phyloP scores from a whole-genome alignment of 2,797 vertebrate genomes.

The Brachyalestes nurse region DNA sequence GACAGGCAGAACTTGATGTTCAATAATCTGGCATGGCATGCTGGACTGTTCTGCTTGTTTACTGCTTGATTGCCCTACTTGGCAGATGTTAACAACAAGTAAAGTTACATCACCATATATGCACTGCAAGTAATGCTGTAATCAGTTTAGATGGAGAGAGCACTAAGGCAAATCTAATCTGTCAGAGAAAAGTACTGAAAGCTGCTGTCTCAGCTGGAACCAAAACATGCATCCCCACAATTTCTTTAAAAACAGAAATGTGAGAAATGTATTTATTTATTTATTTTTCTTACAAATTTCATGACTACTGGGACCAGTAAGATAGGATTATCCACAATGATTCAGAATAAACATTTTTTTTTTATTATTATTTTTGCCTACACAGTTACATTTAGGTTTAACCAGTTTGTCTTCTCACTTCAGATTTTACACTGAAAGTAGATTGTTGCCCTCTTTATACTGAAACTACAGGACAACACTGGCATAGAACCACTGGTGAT shows the following conservation, averaged over 20 bases:
- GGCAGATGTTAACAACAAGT: neutral
- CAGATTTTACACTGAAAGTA: neutral
- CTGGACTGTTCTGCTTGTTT: conserved; percentile 26
- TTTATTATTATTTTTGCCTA: too few species aligned
- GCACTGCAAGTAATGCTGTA: neutral
- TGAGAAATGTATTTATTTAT: too few species aligned
- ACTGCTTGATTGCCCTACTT: neutral
- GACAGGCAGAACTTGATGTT: neutral
- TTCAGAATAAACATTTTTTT: too few species aligned
- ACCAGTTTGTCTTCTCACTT: too few species aligned
- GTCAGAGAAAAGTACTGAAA: neutral
- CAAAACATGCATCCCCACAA: neutral
- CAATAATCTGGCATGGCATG: neutral
- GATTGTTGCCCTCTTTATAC: neutral
- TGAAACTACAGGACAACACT: neutral
- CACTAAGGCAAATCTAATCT: neutral
- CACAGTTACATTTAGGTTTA: neutral
- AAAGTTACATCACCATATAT: neutral
- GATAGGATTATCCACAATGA: too few species aligned
- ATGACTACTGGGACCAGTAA: too few species aligned
- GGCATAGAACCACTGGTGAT: neutral
- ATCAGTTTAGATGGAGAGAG: neutral
- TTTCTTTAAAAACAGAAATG: too few species aligned
- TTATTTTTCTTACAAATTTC: too few species aligned
- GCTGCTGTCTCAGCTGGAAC: too few species aligned